Evolutionary conservation across 2,888 invertebrate genomes (phyloP), one percentile per base, ranked within the genome.

Genomic region (Agrochola circellaris): DNA sequence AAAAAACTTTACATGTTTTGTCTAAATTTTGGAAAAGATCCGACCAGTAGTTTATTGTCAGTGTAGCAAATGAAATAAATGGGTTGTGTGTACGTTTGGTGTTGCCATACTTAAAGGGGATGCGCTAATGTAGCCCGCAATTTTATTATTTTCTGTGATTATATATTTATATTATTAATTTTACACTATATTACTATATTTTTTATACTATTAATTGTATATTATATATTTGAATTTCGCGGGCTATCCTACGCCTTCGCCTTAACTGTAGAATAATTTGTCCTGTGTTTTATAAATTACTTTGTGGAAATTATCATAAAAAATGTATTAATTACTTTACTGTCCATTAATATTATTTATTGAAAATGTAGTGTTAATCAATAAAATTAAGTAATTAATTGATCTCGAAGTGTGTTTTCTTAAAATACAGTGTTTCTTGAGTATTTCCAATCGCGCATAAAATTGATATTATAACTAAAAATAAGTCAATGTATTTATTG

Each of bases 1-100:
- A 84, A 85, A 84, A 81, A 83, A 83, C 89, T 92, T 89, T 89
- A 92, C 83, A 88, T 89, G 66, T 76, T 76, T 85, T 90, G 91
- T 92, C 91, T 86, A 92, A 88, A 87, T 84, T 89, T 87, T 87
- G 87, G 83, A 87, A 81, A 72, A 73, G 80, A 82, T 92, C 91
- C 91, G 92, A 92, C 92, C 92, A 92, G 83, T 89, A 85, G 85
- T 68, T 66, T 76, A 71, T 68, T 85, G 68, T 75, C 75, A 83
- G 81, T 84, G 86, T 88, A 86, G 84, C 81, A 84, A 86, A 76
- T 82, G 89, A 20, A 56, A 87, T 89, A 88, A 86, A 90, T 91
- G 81, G 89, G 89, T 91, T 90, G 91, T 89, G 90, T 81, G 82
- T 82, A 82, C 80, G 83, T 81, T 79, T 81, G 79, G 81, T 90